Conservation (phyloP, 2,113 vertebrate genomes). For the Paramisgurnus dabryanus region DNA sequence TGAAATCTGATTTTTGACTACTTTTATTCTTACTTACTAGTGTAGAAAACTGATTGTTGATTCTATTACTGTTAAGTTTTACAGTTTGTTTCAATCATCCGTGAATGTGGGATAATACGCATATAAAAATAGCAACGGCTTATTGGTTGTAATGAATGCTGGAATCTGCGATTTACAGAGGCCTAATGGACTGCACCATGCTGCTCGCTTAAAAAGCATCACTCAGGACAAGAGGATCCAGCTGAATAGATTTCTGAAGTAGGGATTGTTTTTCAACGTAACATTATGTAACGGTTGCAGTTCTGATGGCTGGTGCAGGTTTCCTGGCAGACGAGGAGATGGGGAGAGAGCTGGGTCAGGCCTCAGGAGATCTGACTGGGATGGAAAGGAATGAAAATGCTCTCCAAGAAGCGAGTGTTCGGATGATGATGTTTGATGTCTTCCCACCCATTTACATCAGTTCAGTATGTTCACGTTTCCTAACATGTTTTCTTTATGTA, state of each 20-base stretch:
- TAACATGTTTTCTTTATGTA: too few species aligned
- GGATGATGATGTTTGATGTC: background rate
- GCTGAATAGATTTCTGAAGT: background rate
- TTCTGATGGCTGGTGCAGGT: slow-evolving; percentile 23
- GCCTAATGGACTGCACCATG: background rate
- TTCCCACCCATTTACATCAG: slow-evolving; percentile 27
- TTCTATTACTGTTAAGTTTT: background rate
- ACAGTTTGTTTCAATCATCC: background rate
- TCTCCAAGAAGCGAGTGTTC: slow-evolving; percentile 30
- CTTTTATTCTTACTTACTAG: background rate
- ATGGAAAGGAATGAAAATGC: slow-evolving; percentile 57
- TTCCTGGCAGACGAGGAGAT: slow-evolving; percentile 44
- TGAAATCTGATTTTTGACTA: background rate
- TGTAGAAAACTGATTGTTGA: background rate
- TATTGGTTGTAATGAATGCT: background rate
- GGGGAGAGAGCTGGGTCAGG: slow-evolving; percentile 24
- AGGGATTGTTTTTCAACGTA: slow-evolving; percentile 1
- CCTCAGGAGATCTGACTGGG: slow-evolving; percentile 16
- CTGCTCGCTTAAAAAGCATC: background rate
- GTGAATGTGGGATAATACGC: background rate
- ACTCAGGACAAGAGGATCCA: slow-evolving; percentile 11
- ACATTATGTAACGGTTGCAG: slow-evolving; percentile 21
- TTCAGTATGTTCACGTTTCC: too few species aligned
- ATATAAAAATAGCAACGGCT: background rate
- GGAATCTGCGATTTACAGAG: background rate